These are phyloP conservation scores for Tinea pellionella DNA, from an alignment of 2,888 invertebrate genomes.

Conservation along the genomic window DNA sequence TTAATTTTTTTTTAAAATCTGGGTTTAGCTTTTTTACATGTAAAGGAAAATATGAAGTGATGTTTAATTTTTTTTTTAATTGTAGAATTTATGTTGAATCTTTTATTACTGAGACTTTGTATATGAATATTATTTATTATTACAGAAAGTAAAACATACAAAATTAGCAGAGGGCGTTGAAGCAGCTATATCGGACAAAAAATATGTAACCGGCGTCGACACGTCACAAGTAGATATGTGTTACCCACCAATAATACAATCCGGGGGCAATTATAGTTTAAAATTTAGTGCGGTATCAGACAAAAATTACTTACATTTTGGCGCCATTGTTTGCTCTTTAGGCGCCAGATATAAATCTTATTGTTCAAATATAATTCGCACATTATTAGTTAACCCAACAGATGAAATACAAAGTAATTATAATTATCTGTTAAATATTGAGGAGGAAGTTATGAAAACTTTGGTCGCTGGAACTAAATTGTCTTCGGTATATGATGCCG, in stretches of 20 bases:
- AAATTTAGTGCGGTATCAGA: conserved; percentile 97
- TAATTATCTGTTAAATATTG: conserved; percentile 87
- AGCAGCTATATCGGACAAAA: conserved; percentile 92
- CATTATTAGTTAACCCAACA: conserved; percentile 94
- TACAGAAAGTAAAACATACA: conserved; percentile 93
- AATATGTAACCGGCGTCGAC: conserved; percentile 93
- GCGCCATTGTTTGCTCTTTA: conserved; percentile 93
- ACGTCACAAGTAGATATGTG: conserved; percentile 94
- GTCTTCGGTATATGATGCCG: conserved; percentile 88
- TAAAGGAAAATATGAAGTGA: too few species aligned
- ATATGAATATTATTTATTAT: conserved; percentile 19
- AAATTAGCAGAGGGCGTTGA: conserved; percentile 97
- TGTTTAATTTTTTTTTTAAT: background rate
- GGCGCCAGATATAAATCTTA: conserved; percentile 97
- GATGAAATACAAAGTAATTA: conserved; percentile 86
- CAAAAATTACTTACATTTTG: conserved; percentile 94
- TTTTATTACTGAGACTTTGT: too few species aligned
- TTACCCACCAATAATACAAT: conserved; percentile 98
- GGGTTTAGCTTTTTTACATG: too few species aligned
- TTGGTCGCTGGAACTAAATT: conserved; percentile 86
- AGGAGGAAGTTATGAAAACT: conserved; percentile 90
- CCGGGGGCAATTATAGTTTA: conserved; percentile 96
- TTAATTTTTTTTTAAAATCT: too few species aligned
- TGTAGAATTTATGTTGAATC: conserved; percentile 18
- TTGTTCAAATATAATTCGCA: conserved; percentile 97